Conservation (phyloP, 2,888 invertebrate species). For the Itoplectis maculator region DNA sequence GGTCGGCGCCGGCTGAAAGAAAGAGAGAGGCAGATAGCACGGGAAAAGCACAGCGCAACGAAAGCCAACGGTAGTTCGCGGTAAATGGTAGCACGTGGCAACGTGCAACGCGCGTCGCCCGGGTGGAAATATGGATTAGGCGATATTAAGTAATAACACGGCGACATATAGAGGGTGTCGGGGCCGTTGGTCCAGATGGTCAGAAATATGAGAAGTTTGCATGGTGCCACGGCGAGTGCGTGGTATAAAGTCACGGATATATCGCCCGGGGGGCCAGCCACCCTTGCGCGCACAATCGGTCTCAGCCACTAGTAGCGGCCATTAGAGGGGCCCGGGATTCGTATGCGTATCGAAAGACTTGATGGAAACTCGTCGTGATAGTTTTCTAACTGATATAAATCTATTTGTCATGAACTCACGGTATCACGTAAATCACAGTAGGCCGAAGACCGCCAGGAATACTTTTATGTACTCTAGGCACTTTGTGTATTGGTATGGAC, state of each 20-base stretch:
- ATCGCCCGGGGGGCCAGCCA: constrained; percentile 52
- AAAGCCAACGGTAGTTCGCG: constrained; percentile 28
- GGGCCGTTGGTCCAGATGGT: constrained; percentile 74
- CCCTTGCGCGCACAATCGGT: constrained; percentile 44
- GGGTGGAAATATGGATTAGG: constrained; percentile 72
- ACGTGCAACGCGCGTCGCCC: constrained; percentile 54
- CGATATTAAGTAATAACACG: constrained; percentile 76
- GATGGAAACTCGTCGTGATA: constrained; percentile 50
- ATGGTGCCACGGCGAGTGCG: constrained; percentile 67
- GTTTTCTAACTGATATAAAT: constrained; percentile 60
- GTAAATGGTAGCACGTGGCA: constrained; percentile 64
- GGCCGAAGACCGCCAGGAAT: neutral
- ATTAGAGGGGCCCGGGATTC: constrained; percentile 46
- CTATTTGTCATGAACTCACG: constrained; percentile 57
- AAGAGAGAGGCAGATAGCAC: constrained; percentile 38
- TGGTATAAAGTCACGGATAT: constrained; percentile 68
- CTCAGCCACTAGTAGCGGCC: constrained; percentile 45
- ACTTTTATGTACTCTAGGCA: neutral
- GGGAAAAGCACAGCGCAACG: constrained; percentile 41
- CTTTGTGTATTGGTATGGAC: neutral
- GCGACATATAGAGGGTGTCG: constrained; percentile 61
- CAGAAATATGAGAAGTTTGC: constrained; percentile 76
- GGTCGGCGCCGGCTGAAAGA: constrained; percentile 26
- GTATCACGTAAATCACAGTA: constrained; percentile 43
- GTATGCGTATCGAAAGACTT: constrained; percentile 61